phyloP scores from a whole-genome alignment of 2,888 invertebrate genomes.

The Lepidocyrtoides sp. region DNA sequence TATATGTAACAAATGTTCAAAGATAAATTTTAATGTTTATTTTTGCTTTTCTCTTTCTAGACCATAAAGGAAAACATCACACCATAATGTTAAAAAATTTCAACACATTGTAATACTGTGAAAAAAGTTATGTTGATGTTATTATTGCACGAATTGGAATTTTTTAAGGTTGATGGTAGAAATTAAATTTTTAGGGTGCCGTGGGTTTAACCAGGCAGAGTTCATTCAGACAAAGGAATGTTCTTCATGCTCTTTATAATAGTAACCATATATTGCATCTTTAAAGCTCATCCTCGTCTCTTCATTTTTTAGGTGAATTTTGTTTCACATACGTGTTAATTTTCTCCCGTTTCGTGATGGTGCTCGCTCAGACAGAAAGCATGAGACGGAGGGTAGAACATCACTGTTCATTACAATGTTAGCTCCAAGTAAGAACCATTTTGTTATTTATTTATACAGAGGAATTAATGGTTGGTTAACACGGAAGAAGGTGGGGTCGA shows the following conservation, averaged over 20 bases:
- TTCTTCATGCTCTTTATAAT: not conserved
- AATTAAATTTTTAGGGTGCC: conserved; percentile 14
- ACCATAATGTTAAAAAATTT: not conserved
- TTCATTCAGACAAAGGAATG: not conserved
- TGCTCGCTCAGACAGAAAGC: not conserved
- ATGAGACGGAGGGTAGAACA: too few species aligned
- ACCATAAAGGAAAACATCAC: not conserved
- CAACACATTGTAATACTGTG: not conserved
- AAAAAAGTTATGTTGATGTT: not conserved
- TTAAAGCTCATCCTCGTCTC: not conserved
- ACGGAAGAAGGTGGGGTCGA: conserved; percentile 6
- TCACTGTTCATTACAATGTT: too few species aligned
- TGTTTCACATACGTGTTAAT: conserved; percentile 19
- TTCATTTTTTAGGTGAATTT: not conserved
- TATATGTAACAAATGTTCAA: not conserved
- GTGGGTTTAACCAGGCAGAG: too few species aligned
- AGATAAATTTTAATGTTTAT: not conserved
- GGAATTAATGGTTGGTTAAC: not conserved
- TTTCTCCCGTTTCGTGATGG: not conserved
- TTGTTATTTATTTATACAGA: not conserved
- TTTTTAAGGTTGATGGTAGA: not conserved
- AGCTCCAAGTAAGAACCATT: not conserved
- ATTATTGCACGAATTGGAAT: not conserved
- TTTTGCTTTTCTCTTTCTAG: not conserved
- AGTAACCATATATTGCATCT: not conserved